Conservation (phyloP, 2,113 vertebrate genomes). For the Chionodraco myersi region DNA sequence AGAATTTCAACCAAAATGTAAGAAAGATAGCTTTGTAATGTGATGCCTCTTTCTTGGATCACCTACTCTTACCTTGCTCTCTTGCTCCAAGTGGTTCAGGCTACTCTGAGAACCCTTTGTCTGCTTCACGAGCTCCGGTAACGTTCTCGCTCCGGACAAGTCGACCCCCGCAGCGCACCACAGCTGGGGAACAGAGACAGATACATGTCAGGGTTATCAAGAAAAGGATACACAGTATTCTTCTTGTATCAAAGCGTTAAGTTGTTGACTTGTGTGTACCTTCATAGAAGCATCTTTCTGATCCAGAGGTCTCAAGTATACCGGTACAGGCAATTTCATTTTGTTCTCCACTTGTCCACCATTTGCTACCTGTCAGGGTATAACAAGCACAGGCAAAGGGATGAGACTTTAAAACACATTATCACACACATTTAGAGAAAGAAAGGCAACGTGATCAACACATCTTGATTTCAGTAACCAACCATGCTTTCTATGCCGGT, state of each 20-base stretch:
- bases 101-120: slow-evolving; percentile 86
- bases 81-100: slow-evolving; percentile 80
- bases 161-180: slow-evolving; percentile 98
- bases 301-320: slow-evolving; percentile 94
- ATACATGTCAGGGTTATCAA: not conserved
- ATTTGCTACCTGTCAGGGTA: slow-evolving; percentile 74
- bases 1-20: not conserved
- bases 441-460: no score
- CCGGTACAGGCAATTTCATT: slow-evolving; percentile 95
- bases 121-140: slow-evolving; percentile 79
- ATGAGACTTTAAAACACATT: not conserved
- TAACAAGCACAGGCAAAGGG: not conserved
- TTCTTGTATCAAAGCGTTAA: not conserved
- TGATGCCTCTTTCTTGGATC: not conserved
- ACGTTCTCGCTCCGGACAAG: slow-evolving; percentile 85
- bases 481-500: no score
- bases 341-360: slow-evolving; percentile 91
- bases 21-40: not conserved
- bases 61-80: slow-evolving; percentile 63
- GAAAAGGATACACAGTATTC: not conserved
- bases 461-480: no score
- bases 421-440: not conserved
- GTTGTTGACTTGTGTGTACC: slow-evolving; percentile 73
- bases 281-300: slow-evolving; percentile 98
- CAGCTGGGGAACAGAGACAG: slow-evolving; percentile 80